Evolutionary conservation across 2,888 invertebrate genomes (phyloP).

Genomic region (Pristionchus arcanus): DNA sequence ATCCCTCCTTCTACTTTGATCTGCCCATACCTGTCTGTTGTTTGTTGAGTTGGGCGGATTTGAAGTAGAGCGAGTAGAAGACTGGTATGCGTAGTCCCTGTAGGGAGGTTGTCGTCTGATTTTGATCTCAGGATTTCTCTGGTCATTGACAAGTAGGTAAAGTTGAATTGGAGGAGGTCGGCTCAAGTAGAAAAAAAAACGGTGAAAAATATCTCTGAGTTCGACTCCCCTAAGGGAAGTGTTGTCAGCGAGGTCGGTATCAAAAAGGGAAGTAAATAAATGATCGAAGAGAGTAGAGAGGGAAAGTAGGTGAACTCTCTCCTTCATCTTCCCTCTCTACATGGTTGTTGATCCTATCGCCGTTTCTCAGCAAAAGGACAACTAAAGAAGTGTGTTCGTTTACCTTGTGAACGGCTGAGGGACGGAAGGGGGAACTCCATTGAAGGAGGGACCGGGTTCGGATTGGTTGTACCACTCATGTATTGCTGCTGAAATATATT

Average conservation of each 20-base stretch:
- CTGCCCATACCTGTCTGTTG: background rate
- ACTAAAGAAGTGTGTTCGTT: background rate
- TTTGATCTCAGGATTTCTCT: too few relatives aligned
- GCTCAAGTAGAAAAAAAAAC: too few relatives aligned
- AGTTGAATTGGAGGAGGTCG: too few relatives aligned
- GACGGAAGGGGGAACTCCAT: background rate
- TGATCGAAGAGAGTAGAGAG: background rate
- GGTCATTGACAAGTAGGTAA: too few relatives aligned
- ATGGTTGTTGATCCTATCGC: background rate
- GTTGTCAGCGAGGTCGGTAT: background rate
- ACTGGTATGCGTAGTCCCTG: constrained; percentile 11
- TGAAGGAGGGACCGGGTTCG: constrained; percentile 9
- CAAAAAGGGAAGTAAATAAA: background rate
- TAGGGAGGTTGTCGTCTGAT: background rate
- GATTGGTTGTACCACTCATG: background rate
- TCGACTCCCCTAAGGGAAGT: background rate
- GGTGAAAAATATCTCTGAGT: too few relatives aligned
- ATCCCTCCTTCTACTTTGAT: background rate
- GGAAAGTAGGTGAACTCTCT: background rate
- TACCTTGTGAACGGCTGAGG: constrained; percentile 12
- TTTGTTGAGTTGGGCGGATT: background rate
- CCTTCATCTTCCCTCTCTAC: background rate
- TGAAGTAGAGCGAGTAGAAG: background rate
- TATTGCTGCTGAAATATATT: background rate
- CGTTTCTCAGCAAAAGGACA: background rate